Percentiles rank a stretch among this genome's conserved stretches.
phyloP scores from a whole-genome alignment of 2,888 invertebrate genomes.

The Drosophila cognata region DNA sequence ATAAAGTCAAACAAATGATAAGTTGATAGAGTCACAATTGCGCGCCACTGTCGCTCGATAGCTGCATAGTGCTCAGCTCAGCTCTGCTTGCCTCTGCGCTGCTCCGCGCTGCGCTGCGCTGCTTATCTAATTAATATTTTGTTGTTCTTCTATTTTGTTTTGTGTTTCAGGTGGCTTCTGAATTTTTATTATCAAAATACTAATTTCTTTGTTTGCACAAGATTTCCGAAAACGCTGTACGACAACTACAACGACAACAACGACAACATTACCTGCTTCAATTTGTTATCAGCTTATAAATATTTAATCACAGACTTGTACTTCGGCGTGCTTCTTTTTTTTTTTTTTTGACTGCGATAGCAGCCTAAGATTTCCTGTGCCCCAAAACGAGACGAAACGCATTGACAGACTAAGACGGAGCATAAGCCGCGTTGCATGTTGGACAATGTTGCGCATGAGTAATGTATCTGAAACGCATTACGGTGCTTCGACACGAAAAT shows the following conservation, averaged over 20 bases:
- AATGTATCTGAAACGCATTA: conserved; percentile 42
- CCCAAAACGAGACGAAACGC: conserved; percentile 12
- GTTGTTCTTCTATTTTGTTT: conserved; percentile 40
- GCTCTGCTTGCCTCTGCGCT: neutral
- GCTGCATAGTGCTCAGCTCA: conserved; percentile 2
- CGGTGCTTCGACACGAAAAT: conserved; percentile 77
- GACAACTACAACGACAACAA: conserved; percentile 5
- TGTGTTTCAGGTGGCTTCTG: conserved; percentile 76
- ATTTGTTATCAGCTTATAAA: conserved; percentile 79
- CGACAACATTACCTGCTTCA: conserved; percentile 59
- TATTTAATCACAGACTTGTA: conserved; percentile 82
- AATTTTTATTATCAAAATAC: conserved; percentile 81
- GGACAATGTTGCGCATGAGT: conserved; percentile 64
- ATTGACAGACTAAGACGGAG: neutral
- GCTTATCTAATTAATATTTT: conserved; percentile 76
- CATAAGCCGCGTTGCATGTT: conserved; percentile 1
- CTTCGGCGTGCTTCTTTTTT: conserved; percentile 57
- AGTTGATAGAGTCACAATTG: conserved; percentile 78
- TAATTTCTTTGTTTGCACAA: conserved; percentile 80
- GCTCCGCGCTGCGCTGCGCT: conserved; percentile 1
- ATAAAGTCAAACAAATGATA: conserved; percentile 80
- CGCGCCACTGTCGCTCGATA: conserved; percentile 42
- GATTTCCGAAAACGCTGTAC: conserved; percentile 62
- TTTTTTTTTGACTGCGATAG: conserved; percentile 50
- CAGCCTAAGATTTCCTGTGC: conserved; percentile 49